A percentile compares a stretch with the other conserved stretches of the same genome.
These are phyloP conservation scores for Cyanoderma ruficeps DNA, from an alignment of 2,113 vertebrate species.

Conservation along the genomic window DNA sequence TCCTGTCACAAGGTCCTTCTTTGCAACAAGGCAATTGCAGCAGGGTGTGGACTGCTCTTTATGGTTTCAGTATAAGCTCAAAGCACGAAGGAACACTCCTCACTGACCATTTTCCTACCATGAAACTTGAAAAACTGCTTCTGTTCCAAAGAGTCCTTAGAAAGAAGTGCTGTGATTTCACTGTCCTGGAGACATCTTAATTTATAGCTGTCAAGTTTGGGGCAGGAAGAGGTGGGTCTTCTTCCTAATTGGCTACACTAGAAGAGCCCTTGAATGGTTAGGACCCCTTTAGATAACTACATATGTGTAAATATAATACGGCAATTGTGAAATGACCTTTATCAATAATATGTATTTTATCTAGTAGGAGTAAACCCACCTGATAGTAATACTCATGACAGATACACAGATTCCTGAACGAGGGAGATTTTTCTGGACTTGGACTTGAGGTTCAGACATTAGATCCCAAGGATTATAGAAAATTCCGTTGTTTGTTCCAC, in stretches of 20 bases:
- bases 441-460: not conserved
- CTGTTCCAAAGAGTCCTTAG: not conserved
- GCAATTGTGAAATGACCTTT: not conserved
- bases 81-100: not conserved
- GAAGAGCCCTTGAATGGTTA: not conserved
- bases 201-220: not conserved
- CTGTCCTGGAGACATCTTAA: not conserved
- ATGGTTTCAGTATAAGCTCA: not conserved
- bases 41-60: not conserved
- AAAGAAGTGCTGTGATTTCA: not conserved
- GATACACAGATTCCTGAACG: not conserved
- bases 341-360: not conserved
- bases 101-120: not conserved
- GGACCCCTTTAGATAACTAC: not conserved
- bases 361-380: not conserved
- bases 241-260: not conserved
- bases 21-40: not conserved
- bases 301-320: not conserved
- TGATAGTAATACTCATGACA: not conserved
- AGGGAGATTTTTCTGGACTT: not conserved
- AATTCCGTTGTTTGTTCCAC: not conserved
- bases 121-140: not conserved
- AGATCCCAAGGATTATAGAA: not conserved
- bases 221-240: fast-evolving
- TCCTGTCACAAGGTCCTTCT: not conserved